Conservation (phyloP, 2,113 vertebrate species). For the Cinclus cinclus region DNA sequence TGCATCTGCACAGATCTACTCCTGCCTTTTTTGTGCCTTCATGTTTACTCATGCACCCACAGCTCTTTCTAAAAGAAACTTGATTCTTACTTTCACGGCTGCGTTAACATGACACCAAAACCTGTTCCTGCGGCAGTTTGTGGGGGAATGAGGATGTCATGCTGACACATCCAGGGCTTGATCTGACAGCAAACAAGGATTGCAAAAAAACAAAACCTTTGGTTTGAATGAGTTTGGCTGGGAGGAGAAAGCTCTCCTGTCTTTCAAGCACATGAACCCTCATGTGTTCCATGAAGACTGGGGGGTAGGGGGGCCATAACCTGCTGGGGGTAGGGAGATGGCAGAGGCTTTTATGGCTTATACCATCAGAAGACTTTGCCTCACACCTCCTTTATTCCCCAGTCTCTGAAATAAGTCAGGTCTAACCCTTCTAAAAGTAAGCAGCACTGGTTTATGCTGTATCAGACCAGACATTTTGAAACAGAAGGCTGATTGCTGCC, state of each 20-base stretch:
- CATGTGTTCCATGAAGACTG: not conserved
- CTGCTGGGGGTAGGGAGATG: not conserved
- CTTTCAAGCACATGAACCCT: not conserved
- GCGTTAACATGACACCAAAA: constrained; percentile 38
- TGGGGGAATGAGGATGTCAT: not conserved
- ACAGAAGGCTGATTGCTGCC: not conserved
- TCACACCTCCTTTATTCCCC: not conserved
- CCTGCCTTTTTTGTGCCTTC: not conserved
- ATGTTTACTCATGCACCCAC: not conserved
- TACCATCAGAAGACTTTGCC: not conserved
- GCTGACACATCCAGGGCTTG: constrained; percentile 48
- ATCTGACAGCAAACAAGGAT: constrained; percentile 35
- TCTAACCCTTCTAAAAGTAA: not conserved
- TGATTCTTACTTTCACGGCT: constrained; percentile 13
- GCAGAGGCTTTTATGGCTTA: not conserved
- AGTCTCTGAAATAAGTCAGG: not conserved
- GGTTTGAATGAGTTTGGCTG: not conserved
- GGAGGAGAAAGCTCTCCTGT: not conserved
- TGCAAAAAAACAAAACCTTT: not conserved
- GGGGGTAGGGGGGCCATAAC: not conserved
- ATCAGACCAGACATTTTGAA: constrained; percentile 5
- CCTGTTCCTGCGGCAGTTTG: not conserved
- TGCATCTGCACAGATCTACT: not conserved
- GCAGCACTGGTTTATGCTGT: not conserved
- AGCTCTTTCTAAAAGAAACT: constrained; percentile 20